These are phyloP conservation scores for Syrmaticus mikado DNA, from an alignment of 2,113 vertebrate species.

Conservation along the genomic window DNA sequence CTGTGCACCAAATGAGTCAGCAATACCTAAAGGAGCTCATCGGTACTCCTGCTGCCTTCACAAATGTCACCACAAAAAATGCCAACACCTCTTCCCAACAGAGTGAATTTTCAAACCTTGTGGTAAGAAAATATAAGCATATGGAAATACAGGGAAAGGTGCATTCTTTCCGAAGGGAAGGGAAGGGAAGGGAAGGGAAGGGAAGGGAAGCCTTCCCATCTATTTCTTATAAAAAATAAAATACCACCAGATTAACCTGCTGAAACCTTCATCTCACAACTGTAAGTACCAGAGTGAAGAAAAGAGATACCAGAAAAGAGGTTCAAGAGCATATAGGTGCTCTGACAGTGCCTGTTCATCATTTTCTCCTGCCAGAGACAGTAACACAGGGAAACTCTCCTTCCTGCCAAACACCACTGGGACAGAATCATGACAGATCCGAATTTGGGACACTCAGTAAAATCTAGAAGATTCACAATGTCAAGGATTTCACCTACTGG, in stretches of 20 bases:
- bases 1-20: not conserved
- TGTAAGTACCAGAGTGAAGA: not conserved
- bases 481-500: not conserved
- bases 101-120: not conserved
- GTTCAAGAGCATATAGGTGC: not conserved
- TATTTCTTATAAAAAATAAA: not conserved
- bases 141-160: not conserved
- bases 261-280: not conserved
- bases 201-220: too few relatives aligned
- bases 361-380: not conserved
- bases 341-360: not conserved
- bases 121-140: not conserved
- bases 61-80: not conserved
- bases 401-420: not conserved
- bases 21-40: not conserved
- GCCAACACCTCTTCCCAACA: not conserved
- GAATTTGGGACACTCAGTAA: not conserved
- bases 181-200: too few relatives aligned
- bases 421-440: not conserved
- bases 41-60: not conserved
- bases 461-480: not conserved
- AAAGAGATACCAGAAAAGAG: not conserved
- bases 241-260: not conserved
- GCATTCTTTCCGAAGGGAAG: too few relatives aligned
- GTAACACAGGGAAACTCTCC: not conserved